Conservation (phyloP, 2,888 invertebrate genomes). For the Nomada ferruginata region DNA sequence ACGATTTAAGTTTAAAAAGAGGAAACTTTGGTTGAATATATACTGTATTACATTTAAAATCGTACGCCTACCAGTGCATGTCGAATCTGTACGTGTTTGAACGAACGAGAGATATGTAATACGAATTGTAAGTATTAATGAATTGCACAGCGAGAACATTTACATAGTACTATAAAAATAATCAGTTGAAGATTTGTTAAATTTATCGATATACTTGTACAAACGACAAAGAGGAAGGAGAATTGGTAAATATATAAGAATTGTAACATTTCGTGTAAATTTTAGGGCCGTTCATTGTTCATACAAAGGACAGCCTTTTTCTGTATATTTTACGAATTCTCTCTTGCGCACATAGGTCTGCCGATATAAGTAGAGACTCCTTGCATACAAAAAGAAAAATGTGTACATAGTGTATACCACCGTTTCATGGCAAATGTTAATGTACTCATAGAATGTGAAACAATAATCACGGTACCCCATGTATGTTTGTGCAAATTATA, state of each 20-base stretch:
- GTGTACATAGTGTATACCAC: constrained; percentile 34
- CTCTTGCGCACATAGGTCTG: constrained; percentile 22
- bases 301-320: constrained; percentile 13
- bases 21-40: constrained; percentile 28
- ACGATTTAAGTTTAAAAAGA: constrained; percentile 36
- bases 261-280: constrained; percentile 47
- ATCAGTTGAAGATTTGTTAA: constrained; percentile 39
- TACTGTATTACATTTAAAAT: constrained; percentile 41
- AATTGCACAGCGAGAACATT: constrained; percentile 22
- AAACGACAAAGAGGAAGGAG: constrained; percentile 24
- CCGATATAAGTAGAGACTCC: constrained; percentile 27
- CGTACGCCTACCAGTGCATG: neutral
- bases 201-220: constrained; percentile 48
- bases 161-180: constrained; percentile 20
- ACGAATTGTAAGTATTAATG: constrained; percentile 30
- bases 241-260: constrained; percentile 53
- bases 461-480: constrained; percentile 8
- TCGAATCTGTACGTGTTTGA: constrained; percentile 19
- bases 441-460: constrained; percentile 20
- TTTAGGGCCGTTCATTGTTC: constrained; percentile 34
- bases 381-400: constrained; percentile 15
- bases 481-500: constrained; percentile 38
- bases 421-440: constrained; percentile 16
- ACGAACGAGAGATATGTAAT: constrained; percentile 22
- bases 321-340: constrained; percentile 42